Conservation (phyloP, 2,797 vertebrate species). For the Alauda arvensis region DNA sequence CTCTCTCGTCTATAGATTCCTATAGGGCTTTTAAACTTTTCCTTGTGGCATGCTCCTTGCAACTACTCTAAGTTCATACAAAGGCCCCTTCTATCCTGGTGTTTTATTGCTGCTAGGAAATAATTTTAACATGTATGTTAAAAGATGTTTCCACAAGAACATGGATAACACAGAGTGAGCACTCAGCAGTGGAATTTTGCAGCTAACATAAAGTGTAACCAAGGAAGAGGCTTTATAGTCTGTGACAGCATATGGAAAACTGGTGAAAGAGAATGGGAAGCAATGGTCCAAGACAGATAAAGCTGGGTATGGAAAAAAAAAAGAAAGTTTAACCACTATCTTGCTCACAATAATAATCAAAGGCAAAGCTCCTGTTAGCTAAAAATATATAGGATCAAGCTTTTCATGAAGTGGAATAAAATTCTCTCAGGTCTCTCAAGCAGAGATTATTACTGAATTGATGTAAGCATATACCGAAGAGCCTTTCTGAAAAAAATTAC, state of each 20-base stretch:
- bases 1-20: background rate
- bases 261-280: background rate
- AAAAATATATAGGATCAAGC: background rate
- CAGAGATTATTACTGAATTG: background rate
- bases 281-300: background rate
- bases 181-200: background rate
- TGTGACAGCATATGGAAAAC: background rate
- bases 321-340: background rate
- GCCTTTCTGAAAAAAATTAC: background rate
- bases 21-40: conserved; percentile 17
- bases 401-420: background rate
- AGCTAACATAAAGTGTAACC: background rate
- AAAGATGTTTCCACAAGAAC: background rate
- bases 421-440: background rate
- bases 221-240: background rate
- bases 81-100: background rate
- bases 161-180: background rate
- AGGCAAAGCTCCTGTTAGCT: background rate
- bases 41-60: background rate
- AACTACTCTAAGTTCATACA: background rate
- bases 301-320: background rate
- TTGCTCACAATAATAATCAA: background rate
- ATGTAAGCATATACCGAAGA: background rate
- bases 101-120: conserved; percentile 16
- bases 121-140: background rate